Evolutionary conservation across 2,888 invertebrate genomes (phyloP).

Genomic region (Stenodera caucasica): DNA sequence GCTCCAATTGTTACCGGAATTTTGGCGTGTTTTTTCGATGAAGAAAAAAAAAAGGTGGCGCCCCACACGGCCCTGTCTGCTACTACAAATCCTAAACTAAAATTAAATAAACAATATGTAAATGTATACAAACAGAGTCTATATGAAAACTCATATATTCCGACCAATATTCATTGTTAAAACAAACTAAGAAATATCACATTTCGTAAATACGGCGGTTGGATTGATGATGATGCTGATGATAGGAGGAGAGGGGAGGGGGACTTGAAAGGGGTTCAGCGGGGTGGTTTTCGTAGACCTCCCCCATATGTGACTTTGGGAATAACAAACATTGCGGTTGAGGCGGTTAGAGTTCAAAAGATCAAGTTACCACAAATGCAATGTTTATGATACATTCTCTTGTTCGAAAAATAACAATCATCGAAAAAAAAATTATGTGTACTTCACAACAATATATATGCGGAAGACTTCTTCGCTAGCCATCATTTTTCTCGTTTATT

Average conservation of each 20-base stretch:
- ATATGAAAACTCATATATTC: constrained; percentile 26
- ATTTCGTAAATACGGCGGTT: constrained; percentile 41
- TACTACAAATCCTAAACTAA: neutral
- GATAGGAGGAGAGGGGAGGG: too few relatives aligned
- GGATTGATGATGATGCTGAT: constrained; percentile 9
- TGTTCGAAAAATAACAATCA: too few relatives aligned
- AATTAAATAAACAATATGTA: constrained; percentile 28
- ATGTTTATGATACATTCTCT: constrained; percentile 6
- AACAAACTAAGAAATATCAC: constrained; percentile 49
- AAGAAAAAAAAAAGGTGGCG: too few relatives aligned
- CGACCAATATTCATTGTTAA: constrained; percentile 44
- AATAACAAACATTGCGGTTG: constrained; percentile 46
- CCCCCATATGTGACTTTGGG: constrained; percentile 32
- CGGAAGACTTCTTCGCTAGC: too few relatives aligned
- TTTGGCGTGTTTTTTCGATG: too few relatives aligned
- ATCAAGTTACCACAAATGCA: constrained; percentile 9
- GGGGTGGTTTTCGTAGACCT: neutral
- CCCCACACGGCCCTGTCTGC: too few relatives aligned
- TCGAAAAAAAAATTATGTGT: neutral
- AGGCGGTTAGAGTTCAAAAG: constrained; percentile 21
- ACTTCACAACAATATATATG: neutral
- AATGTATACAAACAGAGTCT: constrained; percentile 4
- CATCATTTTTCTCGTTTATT: too few relatives aligned
- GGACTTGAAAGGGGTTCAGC: neutral
- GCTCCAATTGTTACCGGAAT: too few relatives aligned